A percentile compares a stretch with the other conserved stretches of the same genome.
These are phyloP conservation scores for Danionella dracula DNA, from an alignment of 2,797 vertebrate genomes.

Conservation along the genomic window DNA sequence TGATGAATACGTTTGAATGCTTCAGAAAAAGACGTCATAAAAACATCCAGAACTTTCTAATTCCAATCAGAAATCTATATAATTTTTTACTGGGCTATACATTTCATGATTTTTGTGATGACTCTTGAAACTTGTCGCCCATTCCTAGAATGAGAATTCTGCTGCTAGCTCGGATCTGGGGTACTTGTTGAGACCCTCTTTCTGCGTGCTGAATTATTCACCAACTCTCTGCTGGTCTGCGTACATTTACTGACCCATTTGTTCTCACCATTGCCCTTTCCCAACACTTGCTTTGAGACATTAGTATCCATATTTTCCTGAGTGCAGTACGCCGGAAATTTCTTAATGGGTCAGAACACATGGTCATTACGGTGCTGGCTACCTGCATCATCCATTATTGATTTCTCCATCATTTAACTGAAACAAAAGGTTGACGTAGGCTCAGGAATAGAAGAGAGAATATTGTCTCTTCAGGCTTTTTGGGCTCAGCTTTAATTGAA, in stretches of 20 bases:
- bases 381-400: slow-evolving; percentile 34
- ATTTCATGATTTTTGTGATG: too few relatives aligned
- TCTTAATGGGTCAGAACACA: neutral
- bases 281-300: slow-evolving; percentile 18
- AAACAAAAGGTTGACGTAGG: slow-evolving; percentile 33
- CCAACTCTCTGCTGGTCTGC: neutral
- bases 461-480: slow-evolving; percentile 20
- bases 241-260: slow-evolving; percentile 30
- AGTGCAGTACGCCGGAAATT: neutral
- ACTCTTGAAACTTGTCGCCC: too few relatives aligned
- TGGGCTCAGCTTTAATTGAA: slow-evolving; percentile 34
- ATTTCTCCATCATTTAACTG: slow-evolving; percentile 19
- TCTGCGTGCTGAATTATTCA: slow-evolving; percentile 37
- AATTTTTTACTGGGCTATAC: too few relatives aligned
- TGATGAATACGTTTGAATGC: too few relatives aligned
- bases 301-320: slow-evolving; percentile 22
- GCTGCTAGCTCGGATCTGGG: neutral
- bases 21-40: too few relatives aligned
- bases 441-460: slow-evolving; percentile 6
- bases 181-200: slow-evolving; percentile 1
- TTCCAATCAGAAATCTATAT: too few relatives aligned
- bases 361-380: slow-evolving; percentile 15
- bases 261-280: slow-evolving; percentile 13
- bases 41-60: too few relatives aligned
- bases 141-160: too few relatives aligned